Evolutionary conservation across 2,797 vertebrate genomes (phyloP).

Genomic region (Xenops minutus): DNA sequence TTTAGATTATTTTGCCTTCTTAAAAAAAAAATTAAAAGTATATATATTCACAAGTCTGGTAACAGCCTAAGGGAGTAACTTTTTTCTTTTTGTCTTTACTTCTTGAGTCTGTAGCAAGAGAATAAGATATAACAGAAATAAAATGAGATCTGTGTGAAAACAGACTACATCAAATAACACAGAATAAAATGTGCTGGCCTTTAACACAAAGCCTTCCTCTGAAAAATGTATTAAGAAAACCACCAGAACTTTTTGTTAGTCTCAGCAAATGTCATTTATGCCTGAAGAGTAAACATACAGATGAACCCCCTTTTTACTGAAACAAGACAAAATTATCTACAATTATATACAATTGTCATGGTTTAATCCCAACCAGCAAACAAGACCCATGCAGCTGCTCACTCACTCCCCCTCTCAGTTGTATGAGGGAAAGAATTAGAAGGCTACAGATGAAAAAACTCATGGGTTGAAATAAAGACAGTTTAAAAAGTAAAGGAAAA

Average conservation of each 20-base stretch:
- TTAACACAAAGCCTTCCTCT: not conserved
- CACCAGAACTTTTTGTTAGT: not conserved
- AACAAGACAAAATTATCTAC: not conserved
- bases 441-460: not conserved
- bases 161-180: not conserved
- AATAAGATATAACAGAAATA: not conserved
- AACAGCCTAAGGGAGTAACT: not conserved
- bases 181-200: not conserved
- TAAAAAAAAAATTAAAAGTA: not conserved
- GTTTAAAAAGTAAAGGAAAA: not conserved
- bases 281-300: not conserved
- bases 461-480: accelerated
- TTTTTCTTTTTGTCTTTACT: not conserved
- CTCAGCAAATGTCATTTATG: not conserved
- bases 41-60: not conserved
- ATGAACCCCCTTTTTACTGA: not conserved
- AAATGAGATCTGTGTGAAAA: not conserved
- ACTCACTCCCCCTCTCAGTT: not conserved
- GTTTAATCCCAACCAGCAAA: not conserved
- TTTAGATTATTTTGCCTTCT: not conserved
- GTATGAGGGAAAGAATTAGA: not conserved
- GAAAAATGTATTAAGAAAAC: not conserved
- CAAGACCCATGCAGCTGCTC: not conserved
- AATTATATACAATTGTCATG: not conserved
- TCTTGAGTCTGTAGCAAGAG: not conserved